Conservation (phyloP, 2,113 vertebrate genomes). For the Xiphorhynchus elegans region DNA sequence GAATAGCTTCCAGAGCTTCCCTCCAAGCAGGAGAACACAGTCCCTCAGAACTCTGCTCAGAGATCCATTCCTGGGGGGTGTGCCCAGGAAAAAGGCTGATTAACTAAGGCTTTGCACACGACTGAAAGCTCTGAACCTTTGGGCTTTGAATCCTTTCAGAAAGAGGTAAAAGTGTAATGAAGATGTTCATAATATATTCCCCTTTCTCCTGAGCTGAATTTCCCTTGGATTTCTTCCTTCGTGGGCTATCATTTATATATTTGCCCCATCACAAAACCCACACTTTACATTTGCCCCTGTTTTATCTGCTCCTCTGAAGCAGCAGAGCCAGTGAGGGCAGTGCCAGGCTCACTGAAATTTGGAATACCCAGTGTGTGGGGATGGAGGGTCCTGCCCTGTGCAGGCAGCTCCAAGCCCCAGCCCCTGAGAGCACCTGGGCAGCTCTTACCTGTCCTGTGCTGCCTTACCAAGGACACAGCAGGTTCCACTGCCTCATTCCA, state of each 20-base stretch:
- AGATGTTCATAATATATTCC: neutral
- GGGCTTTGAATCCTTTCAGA: neutral
- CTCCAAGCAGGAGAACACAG: neutral
- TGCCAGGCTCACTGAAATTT: neutral
- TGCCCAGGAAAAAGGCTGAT: neutral
- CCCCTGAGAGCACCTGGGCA: neutral
- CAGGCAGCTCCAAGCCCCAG: neutral
- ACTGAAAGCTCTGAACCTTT: neutral
- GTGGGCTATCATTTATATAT: neutral
- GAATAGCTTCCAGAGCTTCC: constrained; percentile 43
- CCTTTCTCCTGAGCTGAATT: neutral
- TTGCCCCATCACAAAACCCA: neutral
- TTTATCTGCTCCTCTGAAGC: neutral
- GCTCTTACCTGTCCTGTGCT: neutral
- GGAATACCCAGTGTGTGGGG: neutral
- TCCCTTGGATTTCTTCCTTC: neutral
- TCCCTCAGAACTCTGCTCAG: constrained; percentile 1
- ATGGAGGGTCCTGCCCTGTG: neutral
- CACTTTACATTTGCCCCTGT: neutral
- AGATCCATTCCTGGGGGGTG: neutral
- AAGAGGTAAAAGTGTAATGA: constrained; percentile 8
- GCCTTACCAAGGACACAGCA: neutral
- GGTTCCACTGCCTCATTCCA: neutral
- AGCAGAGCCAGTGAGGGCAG: neutral
- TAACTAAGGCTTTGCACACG: neutral